Conservation (phyloP, 2,113 vertebrate genomes). For the Picathartes gymnocephalus region DNA sequence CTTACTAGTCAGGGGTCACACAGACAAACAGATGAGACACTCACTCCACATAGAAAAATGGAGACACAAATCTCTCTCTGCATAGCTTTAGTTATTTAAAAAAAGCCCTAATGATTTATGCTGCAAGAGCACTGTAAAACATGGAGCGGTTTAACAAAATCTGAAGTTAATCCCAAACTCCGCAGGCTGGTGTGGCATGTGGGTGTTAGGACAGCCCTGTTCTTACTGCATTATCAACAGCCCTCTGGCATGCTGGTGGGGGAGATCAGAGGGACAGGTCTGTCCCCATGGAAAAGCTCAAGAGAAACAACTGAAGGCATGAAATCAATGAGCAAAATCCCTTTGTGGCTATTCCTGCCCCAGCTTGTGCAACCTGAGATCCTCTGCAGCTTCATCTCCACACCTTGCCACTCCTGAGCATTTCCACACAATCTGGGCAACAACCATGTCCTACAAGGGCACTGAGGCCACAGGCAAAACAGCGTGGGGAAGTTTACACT, state of each 20-base stretch:
- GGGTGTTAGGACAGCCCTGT: background rate
- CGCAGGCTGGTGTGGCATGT: fast-evolving
- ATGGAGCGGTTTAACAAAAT: background rate
- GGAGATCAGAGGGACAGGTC: background rate
- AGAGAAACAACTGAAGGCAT: background rate
- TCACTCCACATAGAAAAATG: background rate
- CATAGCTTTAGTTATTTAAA: background rate
- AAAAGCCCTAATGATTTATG: background rate
- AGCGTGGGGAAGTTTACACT: background rate
- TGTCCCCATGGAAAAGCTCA: background rate
- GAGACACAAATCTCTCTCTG: background rate
- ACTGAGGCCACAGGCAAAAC: background rate
- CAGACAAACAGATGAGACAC: background rate
- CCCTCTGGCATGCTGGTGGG: background rate
- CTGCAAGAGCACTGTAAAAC: background rate
- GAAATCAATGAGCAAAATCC: background rate
- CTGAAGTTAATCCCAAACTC: background rate
- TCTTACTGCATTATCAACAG: background rate
- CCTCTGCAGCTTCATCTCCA: background rate
- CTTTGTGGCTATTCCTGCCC: background rate
- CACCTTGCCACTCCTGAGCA: background rate
- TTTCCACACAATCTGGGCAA: background rate
- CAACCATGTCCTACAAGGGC: background rate
- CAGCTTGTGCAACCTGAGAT: background rate
- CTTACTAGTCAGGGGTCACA: background rate